These are phyloP conservation scores for Phasia obesa DNA, from an alignment of 2,888 invertebrate genomes.

Conservation along the genomic window DNA sequence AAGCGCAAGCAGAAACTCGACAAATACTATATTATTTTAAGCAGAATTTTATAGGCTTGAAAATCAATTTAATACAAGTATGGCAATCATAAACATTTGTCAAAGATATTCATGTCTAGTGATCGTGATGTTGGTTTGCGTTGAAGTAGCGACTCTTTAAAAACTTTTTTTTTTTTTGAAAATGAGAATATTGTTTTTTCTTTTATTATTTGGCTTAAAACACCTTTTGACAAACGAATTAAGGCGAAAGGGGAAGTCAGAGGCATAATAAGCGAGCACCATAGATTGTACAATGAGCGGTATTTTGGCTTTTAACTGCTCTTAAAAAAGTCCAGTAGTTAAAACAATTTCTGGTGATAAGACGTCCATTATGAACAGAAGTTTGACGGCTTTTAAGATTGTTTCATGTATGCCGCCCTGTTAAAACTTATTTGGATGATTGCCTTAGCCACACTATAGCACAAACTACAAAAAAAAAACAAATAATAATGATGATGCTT, in stretches of 20 bases:
- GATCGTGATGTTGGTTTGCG: not conserved
- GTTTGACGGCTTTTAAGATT: conserved; percentile 79
- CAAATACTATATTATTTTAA: conserved; percentile 6
- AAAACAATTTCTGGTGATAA: conserved; percentile 77
- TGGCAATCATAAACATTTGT: conserved; percentile 56
- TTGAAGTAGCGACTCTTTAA: conserved; percentile 35
- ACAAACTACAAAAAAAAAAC: conserved; percentile 6
- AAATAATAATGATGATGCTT: conserved; percentile 30
- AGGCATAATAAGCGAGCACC: conserved; percentile 64
- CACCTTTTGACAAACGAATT: conserved; percentile 56
- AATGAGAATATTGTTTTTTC: conserved; percentile 19
- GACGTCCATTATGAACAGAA: conserved; percentile 81
- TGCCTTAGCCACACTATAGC: conserved; percentile 13
- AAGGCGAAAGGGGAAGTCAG: conserved; percentile 33
- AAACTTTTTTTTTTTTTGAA: conserved; percentile 6
- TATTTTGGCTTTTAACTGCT: conserved; percentile 78
- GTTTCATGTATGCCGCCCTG: conserved; percentile 78
- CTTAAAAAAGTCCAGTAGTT: conserved; percentile 79
- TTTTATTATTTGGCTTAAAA: conserved; percentile 57
- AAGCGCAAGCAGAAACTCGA: not conserved
- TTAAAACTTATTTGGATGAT: conserved; percentile 43
- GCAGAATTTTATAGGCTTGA: conserved; percentile 36
- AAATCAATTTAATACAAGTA: conserved; percentile 46
- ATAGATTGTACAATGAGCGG: conserved; percentile 78
- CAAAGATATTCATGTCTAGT: conserved; percentile 22